These are phyloP conservation scores for Catostylus mosaicus DNA, from an alignment of 30 jellyfish, hydroid and myxozoan genomes.

Conservation along the genomic window DNA sequence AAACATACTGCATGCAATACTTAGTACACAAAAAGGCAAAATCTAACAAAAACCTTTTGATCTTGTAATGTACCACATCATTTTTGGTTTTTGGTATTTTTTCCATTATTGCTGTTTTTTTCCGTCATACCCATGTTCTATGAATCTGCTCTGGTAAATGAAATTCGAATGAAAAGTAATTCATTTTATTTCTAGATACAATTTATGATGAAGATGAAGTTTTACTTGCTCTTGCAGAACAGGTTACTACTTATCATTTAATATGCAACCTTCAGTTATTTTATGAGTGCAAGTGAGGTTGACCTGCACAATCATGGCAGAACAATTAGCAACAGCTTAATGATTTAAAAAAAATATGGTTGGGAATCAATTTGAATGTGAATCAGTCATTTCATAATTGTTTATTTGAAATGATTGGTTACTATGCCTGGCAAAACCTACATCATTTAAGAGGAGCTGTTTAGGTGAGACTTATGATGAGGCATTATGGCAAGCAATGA, in stretches of 20 bases:
- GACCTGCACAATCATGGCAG: too few relatives aligned
- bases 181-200: constrained; percentile 59
- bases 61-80: neutral
- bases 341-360: too few relatives aligned
- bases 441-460: too few relatives aligned
- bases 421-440: too few relatives aligned
- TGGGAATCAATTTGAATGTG: too few relatives aligned
- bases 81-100: too few relatives aligned
- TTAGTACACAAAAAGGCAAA: neutral
- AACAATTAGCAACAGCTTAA: too few relatives aligned
- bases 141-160: neutral
- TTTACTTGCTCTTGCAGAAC: constrained; percentile 96
- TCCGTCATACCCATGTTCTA: neutral
- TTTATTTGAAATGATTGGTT: too few relatives aligned
- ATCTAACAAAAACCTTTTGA: too few relatives aligned
- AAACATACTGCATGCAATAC: neutral
- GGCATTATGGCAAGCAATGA: too few relatives aligned
- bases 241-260: constrained; percentile 46
- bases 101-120: neutral
- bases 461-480: too few relatives aligned
- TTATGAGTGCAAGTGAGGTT: neutral
- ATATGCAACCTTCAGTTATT: neutral
- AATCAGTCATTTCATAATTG: too few relatives aligned
- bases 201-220: constrained; percentile 99
- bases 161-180: neutral